Percentiles rank a stretch among this genome's conserved stretches.
Conservation (phyloP, 2,797 vertebrate genomes). For the Enteromius viviparus region DNA sequence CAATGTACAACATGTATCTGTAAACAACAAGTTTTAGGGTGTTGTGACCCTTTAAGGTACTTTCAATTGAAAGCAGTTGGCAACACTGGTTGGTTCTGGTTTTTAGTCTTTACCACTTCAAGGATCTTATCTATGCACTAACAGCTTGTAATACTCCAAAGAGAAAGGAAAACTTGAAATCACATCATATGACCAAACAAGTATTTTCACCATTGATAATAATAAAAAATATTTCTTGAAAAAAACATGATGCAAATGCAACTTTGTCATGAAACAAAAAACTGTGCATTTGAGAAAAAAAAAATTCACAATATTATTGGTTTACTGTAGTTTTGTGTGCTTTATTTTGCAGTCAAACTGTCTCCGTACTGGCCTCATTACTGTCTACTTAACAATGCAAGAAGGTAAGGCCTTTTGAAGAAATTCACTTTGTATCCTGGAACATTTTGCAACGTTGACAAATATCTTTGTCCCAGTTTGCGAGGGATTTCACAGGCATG, state of each 20-base stretch:
- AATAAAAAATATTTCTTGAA: background rate
- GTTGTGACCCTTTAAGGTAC: too few species aligned
- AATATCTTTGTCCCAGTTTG: constrained; percentile 23
- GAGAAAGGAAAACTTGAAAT: too few species aligned
- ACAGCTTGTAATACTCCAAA: too few species aligned
- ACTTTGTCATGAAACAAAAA: background rate
- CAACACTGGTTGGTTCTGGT: too few species aligned
- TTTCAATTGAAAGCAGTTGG: too few species aligned
- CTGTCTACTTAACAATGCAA: constrained; percentile 50
- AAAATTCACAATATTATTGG: background rate
- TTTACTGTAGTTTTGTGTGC: background rate
- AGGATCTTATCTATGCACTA: too few species aligned
- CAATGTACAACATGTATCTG: too few species aligned
- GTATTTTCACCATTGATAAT: background rate
- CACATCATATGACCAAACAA: background rate
- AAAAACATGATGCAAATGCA: background rate
- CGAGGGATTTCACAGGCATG: constrained; percentile 49
- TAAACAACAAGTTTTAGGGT: too few species aligned
- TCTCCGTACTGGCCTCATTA: constrained; percentile 30
- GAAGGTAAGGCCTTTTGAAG: constrained; percentile 68
- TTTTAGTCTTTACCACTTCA: too few species aligned
- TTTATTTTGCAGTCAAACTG: background rate
- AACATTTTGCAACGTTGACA: constrained; percentile 18
- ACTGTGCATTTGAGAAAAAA: too few species aligned
- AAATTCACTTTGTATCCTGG: constrained; percentile 50